Base-by-base conservation (phyloP, 2,888 invertebrate species). In the Patella pellucida region DNA sequence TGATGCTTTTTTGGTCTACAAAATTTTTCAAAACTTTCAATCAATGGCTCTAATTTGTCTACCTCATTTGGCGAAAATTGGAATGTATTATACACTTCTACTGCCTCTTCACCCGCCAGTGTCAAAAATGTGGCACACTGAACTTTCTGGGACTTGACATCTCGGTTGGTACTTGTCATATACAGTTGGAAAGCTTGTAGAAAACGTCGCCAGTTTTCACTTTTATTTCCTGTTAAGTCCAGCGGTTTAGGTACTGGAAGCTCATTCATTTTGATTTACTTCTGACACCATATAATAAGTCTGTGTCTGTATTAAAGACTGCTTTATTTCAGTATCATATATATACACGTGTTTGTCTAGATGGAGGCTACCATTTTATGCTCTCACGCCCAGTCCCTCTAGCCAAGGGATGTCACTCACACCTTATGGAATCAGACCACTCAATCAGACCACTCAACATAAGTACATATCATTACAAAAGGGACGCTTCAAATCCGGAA, bases 21-120 rank as follows among this genome's bases (percentile, higher is more conserved):
- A 23, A n/a, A 71, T 0, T 50, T 9, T 52, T 71, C 52, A 71
- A 71, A 71, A 9, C 52, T 51, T 16, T 15, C 19, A 7, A 71
- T 3, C 19, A 52, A 52, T 52, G 51, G n/a, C 9, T 71, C 52
- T 52, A 71, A n/a, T 41, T 74, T 74, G 15, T 69, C 51, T 2
- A 52, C 23, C 23, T 62, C 62, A 62, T 62, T n/a, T 62, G 9
- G 7, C 19, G 62, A 19, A 51, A 23, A 74, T 23, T 23, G 41
- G 23, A 74, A 69, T 19, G 74, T 68, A 54, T 74, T 74, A 31
- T 27, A 69, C 27, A 74, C 41, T 5, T 74, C 74, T 5, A 69
- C 56, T 15, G 67, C 74, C 15, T 52, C 23, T 54, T 74, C 69
- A n/a, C 71, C 71, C 23, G n/a, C 62, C 7, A 62, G 19, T 15